Evolutionary conservation across 1,140 invertebrate species (phyloP).

Genomic region (Bombus picipes): DNA sequence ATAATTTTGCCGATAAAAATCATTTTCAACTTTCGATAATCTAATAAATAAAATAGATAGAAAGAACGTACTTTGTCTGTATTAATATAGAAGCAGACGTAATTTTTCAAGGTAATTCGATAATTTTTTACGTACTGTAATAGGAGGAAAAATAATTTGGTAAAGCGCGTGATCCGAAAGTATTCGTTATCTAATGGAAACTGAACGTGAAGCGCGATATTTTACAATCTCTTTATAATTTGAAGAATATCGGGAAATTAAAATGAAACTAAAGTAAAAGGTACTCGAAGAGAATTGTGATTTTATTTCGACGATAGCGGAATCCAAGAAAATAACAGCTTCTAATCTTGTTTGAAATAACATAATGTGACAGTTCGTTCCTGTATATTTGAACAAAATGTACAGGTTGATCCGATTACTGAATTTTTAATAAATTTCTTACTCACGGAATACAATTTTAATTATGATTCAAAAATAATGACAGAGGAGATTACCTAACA

Average conservation of each 20-base stretch:
- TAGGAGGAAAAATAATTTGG: background rate
- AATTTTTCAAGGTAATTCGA: background rate
- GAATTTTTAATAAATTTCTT: too few species aligned
- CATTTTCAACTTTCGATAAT: background rate
- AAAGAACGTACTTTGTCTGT: background rate
- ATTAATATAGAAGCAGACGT: background rate
- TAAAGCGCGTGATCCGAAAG: background rate
- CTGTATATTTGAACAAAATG: background rate
- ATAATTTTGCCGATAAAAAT: slow-evolving; percentile 34
- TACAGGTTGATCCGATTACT: background rate
- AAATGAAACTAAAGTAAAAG: background rate
- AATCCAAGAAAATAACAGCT: background rate
- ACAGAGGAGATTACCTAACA: background rate
- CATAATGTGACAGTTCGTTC: background rate
- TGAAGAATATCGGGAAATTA: background rate
- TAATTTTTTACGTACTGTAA: background rate
- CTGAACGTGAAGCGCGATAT: background rate
- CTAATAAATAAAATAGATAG: slow-evolving; percentile 53
- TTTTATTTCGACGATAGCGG: slow-evolving; percentile 20
- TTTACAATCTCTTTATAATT: background rate
- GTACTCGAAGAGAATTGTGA: background rate
- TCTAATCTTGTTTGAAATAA: background rate
- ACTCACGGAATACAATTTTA: too few species aligned
- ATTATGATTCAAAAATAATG: background rate
- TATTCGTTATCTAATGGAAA: background rate